Base-by-base conservation (phyloP, 2,113 vertebrate genomes). In the Notiomystis cincta region DNA sequence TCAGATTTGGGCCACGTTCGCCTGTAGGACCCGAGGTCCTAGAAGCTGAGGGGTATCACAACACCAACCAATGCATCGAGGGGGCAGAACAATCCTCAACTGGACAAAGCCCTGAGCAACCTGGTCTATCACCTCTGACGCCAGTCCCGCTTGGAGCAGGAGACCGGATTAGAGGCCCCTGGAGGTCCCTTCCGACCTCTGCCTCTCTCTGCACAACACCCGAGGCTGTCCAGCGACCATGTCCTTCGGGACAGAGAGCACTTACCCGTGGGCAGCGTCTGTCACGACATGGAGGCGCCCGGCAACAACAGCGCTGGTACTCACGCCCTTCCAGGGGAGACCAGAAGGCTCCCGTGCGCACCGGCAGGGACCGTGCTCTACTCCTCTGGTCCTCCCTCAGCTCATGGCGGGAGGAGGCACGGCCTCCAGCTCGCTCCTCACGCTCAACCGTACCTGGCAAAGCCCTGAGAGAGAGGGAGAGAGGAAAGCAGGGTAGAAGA, bases 391-490 rank as follows among this genome's bases (percentile, higher is more conserved):
- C 75, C 85, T 96, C 91, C 96, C 96, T 95, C 96, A 91, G 95
- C 88, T 82, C 88, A 93, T 69, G 82, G 95, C 54, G 33, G 90
- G 89, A 90, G 96, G 95, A 96, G 88, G 85, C 82, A 90, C 20
- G 6, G 82, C 96, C 96, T 96, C 95, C 94, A 95, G 92, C 93
- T 94, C 33, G 4, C 90, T 96, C 87, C 93, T 96, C 95, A 87
- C 3, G 37, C 91, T 62, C 89, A 94, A 91, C 85, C 45, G 33
- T 87, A 95, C 95, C 94, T 92, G 92, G 90, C 88, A 88, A 94
- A 93, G 86, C 96, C 96, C 96, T 95, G 95, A 93, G 94, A 95
- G 88, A 96, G 79, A 96, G 94, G 96, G 92, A 97, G 90, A 96
- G 92, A 97, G 95, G 92, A 97, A 77, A 95, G 95, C 95, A 93